These are phyloP conservation scores for Brienomyrus longianalis DNA, from an alignment of 2,113 vertebrate species.

Conservation along the genomic window DNA sequence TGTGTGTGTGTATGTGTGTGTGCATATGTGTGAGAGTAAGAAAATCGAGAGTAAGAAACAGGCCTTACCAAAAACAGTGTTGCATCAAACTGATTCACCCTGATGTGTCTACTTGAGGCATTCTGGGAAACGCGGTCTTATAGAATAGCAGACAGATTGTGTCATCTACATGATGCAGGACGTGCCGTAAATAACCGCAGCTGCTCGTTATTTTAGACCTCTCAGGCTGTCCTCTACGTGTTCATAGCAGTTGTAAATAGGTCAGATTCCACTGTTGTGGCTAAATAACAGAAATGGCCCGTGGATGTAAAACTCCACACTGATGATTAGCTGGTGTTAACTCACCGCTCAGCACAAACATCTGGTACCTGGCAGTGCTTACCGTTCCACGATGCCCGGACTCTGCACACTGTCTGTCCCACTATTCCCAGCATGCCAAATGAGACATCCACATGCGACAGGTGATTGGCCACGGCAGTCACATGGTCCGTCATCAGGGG, in stretches of 20 bases:
- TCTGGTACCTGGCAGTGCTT: conserved; percentile 1
- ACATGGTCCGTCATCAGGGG: neutral
- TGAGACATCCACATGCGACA: neutral
- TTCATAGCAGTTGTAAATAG: neutral
- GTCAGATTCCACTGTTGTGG: neutral
- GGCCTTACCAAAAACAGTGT: neutral
- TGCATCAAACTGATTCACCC: neutral
- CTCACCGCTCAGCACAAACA: neutral
- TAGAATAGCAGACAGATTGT: neutral
- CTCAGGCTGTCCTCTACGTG: neutral
- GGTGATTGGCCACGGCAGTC: neutral
- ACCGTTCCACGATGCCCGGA: neutral
- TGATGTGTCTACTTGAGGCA: neutral
- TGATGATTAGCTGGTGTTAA: neutral
- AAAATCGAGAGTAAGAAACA: neutral
- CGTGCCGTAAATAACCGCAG: neutral
- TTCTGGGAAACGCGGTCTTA: neutral
- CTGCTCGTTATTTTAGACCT: neutral
- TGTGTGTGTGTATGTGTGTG: neutral
- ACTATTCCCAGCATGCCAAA: neutral
- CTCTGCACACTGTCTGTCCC: neutral
- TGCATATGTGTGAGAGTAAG: neutral
- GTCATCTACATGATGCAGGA: neutral
- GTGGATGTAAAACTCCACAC: neutral
- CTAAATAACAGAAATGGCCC: neutral